Conservation (phyloP, 2,797 vertebrate genomes). For the Sebastolobus alascanus region DNA sequence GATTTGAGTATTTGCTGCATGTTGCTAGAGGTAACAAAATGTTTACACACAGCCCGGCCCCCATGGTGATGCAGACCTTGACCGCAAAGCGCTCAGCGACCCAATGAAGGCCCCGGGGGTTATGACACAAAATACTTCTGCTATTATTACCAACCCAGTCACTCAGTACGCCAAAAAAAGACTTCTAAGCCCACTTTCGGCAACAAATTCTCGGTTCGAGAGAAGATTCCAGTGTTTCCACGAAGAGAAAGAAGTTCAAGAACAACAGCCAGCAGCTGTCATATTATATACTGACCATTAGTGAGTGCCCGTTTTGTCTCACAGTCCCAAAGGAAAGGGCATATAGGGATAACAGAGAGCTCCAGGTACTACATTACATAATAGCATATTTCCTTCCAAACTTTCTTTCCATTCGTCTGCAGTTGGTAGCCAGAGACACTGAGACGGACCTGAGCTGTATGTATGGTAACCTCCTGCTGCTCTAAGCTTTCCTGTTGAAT, state of each 20-base stretch:
- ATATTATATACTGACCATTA: constrained; percentile 32
- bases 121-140: constrained; percentile 62
- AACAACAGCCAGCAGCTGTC: constrained; percentile 55
- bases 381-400: constrained; percentile 51
- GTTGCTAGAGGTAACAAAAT: constrained; percentile 36
- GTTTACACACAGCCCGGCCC: constrained; percentile 34
- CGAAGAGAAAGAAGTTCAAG: constrained; percentile 43
- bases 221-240: constrained; percentile 56
- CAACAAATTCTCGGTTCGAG: constrained; percentile 22
- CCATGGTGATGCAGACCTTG: constrained; percentile 58
- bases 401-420: constrained; percentile 47
- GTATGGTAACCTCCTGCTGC: constrained; percentile 35
- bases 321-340: constrained; percentile 39
- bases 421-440: constrained; percentile 36
- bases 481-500: constrained; percentile 48
- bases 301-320: constrained; percentile 35
- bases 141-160: constrained; percentile 71
- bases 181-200: constrained; percentile 53
- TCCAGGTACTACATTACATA: constrained; percentile 68
- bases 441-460: constrained; percentile 30
- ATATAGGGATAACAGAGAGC: constrained; percentile 49
- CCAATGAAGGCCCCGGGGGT: constrained; percentile 46
- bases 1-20: constrained; percentile 16
- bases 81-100: constrained; percentile 48
- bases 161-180: constrained; percentile 49